Evolutionary conservation across 2,113 vertebrate species (phyloP), one percentile per base, ranked within the genome.

Genomic region (Syngnathoides biaculeatus): DNA sequence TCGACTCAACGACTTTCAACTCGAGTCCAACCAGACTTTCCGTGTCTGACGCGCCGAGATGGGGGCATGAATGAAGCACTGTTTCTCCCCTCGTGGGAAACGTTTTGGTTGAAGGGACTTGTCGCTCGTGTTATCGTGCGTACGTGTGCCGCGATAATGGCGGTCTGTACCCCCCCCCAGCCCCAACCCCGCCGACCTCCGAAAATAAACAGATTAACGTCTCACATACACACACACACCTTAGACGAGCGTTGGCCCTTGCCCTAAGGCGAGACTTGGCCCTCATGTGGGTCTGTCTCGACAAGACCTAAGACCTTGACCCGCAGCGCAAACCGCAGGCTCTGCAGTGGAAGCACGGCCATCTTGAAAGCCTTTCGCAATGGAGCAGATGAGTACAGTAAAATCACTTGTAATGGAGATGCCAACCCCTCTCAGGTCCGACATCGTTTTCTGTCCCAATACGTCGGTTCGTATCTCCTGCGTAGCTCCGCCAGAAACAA

Each of bases 201-300:
- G 57, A 81, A 86, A 82, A 85, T 78, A 85, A 80, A 84, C 84
- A 83, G 73, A 75, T 71, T 72, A 73, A 79, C 73, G 60, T 55
- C 43, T 68, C 53, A 63, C 65, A 62, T 6, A 35, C 30, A 35
- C 30, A 35, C 30, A 35, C 30, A 35, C 27, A 30, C 72, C 62
- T 43, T 74, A 42, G 64, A 65, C 71, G 72, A 69, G 56, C 58
- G 66, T 58, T 11, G 11, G 68, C 55, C 38, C 56, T 61, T 39
- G 39, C 69, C 71, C 40, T 48, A 11, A 67, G 59, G 69, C 64
- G 50, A 74, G 24, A 52, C 58, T n/a, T 12, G 17, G 12, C 38
- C 22, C 26, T 30, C 56, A 27, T 66, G 63, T 30, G 59, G 30
- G 63, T 69, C 74, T 8, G 69, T 59, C 48, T 67, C 38, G 13